These are phyloP conservation scores for Passer montanus DNA, from an alignment of 2,113 vertebrate genomes.

Conservation along the genomic window DNA sequence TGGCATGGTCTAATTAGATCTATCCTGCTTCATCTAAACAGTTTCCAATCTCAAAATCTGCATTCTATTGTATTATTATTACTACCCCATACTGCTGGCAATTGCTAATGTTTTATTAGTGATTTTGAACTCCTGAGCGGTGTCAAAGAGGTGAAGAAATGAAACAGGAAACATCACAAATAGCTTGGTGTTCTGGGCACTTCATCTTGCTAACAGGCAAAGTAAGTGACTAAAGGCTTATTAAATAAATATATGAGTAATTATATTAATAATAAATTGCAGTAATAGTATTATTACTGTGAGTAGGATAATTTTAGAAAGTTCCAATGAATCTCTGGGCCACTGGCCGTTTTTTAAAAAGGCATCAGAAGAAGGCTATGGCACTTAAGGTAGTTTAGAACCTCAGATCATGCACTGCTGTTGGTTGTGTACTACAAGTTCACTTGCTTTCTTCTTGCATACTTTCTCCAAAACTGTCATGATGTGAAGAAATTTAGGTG, in stretches of 20 bases:
- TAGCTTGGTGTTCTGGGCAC: background rate
- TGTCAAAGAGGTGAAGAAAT: background rate
- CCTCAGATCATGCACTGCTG: background rate
- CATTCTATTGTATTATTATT: background rate
- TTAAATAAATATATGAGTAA: background rate
- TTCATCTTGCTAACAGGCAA: background rate
- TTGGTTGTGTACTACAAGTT: background rate
- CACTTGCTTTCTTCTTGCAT: background rate
- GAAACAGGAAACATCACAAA: background rate
- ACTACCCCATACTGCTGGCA: background rate
- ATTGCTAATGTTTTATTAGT: background rate
- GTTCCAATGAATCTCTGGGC: background rate
- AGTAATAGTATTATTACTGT: background rate
- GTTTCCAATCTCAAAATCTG: background rate
- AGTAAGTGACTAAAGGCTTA: background rate
- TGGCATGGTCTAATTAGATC: background rate
- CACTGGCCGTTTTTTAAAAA: background rate
- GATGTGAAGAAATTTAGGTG: background rate
- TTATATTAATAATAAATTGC: background rate
- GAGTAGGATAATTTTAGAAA: background rate
- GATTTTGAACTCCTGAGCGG: background rate
- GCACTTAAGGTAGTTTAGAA: background rate
- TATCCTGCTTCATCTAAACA: background rate
- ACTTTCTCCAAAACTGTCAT: background rate
- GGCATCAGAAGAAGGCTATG: background rate